Percentiles rank a stretch among this genome's conserved stretches.
Conservation (phyloP, 2,888 invertebrate genomes). For the Dryadula phaetusa region DNA sequence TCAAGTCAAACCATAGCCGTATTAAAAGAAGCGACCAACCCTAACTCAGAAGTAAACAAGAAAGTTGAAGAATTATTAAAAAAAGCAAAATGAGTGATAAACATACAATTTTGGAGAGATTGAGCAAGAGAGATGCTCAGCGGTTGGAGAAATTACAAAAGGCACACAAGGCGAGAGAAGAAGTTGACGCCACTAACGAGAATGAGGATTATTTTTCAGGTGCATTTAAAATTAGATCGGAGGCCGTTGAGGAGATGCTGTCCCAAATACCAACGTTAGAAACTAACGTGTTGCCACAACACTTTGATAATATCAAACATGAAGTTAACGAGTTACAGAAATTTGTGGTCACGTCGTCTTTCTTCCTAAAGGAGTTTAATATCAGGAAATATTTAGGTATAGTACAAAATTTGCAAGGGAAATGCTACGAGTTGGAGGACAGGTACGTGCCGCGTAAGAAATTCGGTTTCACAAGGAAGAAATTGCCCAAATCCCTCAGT, state of each 20-base stretch:
- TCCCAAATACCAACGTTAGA: slow-evolving; percentile 79
- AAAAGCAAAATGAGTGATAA: slow-evolving; percentile 78
- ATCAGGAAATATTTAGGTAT: slow-evolving; percentile 90
- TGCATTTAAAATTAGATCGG: slow-evolving; percentile 87
- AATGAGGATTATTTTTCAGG: slow-evolving; percentile 89
- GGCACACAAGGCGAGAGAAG: slow-evolving; percentile 86
- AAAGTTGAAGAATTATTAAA: slow-evolving; percentile 77
- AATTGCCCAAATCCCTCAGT: slow-evolving; percentile 78
- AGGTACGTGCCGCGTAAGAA: slow-evolving; percentile 92
- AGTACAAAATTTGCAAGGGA: slow-evolving; percentile 88
- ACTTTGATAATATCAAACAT: slow-evolving; percentile 88
- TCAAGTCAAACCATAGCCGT: slow-evolving; percentile 63
- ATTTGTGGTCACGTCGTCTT: slow-evolving; percentile 90
- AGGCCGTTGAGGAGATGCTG: slow-evolving; percentile 86
- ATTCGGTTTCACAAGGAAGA: slow-evolving; percentile 92
- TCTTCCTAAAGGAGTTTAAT: slow-evolving; percentile 92
- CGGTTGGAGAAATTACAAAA: slow-evolving; percentile 87
- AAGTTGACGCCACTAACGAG: slow-evolving; percentile 86
- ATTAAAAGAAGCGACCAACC: slow-evolving; percentile 77
- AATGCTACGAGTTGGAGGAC: slow-evolving; percentile 88
- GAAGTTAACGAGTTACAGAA: slow-evolving; percentile 91
- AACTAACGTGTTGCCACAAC: slow-evolving; percentile 78
- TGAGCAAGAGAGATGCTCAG: slow-evolving; percentile 85
- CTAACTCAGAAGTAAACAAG: slow-evolving; percentile 72
- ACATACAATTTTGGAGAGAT: slow-evolving; percentile 71